Base-by-base conservation (phyloP, 2,888 invertebrate genomes). In the Dynastes tityus region DNA sequence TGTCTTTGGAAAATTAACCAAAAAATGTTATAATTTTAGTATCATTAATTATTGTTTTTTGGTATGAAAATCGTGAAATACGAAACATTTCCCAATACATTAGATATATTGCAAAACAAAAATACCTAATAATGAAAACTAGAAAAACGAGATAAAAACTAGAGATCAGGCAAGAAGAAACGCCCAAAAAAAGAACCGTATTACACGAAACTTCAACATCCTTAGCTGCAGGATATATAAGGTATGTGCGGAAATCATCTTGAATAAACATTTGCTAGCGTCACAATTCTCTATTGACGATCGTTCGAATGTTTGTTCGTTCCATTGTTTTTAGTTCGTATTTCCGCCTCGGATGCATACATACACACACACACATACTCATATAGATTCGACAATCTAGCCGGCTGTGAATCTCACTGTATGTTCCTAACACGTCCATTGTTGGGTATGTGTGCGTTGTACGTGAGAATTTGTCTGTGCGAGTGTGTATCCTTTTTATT, bases 251-350 rank as follows among this genome's bases (percentile, higher is more conserved):
- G 82, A 83, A 83, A 83, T 83, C 82, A 82, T 78, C 81, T 83
- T 80, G 80, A 82, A 84, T 84, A 85, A 87, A 87, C 86, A 87
- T 87, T 86, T 85, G 81, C 85, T 83, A 83, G 85, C 85, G 83
- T 85, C 85, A 84, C 86, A 85, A 86, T 86, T 85, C 84, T 85
- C 84, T 86, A 84, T 86, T 85, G 85, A 87, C 85, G 79, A 77
- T 81, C 80, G 79, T 79, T 79, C 81, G 76, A 74, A 76, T 81
- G 80, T 81, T 80, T 81, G 81, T 68, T 80, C 80, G 78, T 76
- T 80, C 77, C 76, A 80, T 81, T 81, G 81, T 81, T 81, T 80
- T 80, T 80, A 80, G 81, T 80, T 77, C 80, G 80, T 78, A 75
- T 81, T 81, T 81, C 81, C 81, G 80, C 77, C 45, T 51, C 68